A percentile compares a stretch with the other conserved stretches of the same genome.
Evolutionary conservation across 2,797 vertebrate species (phyloP).

Genomic region (Sebastes variabilis): DNA sequence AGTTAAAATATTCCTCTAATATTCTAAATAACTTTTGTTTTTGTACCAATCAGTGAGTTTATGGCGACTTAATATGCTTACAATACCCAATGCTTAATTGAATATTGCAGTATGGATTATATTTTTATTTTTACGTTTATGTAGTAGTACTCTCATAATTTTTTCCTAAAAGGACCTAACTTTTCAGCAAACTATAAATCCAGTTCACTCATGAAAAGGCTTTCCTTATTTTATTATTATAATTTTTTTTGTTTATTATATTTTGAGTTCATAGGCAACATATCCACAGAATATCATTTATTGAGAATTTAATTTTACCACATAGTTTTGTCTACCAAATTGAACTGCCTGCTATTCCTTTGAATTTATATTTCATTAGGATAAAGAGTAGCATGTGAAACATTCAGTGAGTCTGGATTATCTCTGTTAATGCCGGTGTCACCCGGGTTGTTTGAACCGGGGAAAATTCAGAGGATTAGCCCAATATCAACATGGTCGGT

Average conservation of each 20-base stretch:
- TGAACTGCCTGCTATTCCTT: background rate
- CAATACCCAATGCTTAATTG: background rate
- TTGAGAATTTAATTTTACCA: background rate
- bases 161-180: background rate
- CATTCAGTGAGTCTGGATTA: slow-evolving; percentile 62
- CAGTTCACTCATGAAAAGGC: background rate
- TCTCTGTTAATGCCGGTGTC: slow-evolving; percentile 72
- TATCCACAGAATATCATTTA: background rate
- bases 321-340: background rate
- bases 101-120: background rate
- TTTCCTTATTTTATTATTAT: background rate
- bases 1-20: background rate
- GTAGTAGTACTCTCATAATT: background rate
- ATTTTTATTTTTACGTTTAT: background rate
- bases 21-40: background rate
- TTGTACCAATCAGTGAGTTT: background rate
- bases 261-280: background rate
- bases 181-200: background rate
- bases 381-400: slow-evolving; percentile 59
- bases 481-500: slow-evolving; percentile 22
- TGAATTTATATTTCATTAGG: slow-evolving; percentile 20
- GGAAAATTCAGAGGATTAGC: slow-evolving; percentile 65
- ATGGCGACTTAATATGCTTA: background rate
- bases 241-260: background rate
- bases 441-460: slow-evolving; percentile 73